Evolutionary conservation across 92 coral and sea anemone genomes (phyloP), one percentile per base, ranked within the genome.

Genomic region (Siderastrea siderea): DNA sequence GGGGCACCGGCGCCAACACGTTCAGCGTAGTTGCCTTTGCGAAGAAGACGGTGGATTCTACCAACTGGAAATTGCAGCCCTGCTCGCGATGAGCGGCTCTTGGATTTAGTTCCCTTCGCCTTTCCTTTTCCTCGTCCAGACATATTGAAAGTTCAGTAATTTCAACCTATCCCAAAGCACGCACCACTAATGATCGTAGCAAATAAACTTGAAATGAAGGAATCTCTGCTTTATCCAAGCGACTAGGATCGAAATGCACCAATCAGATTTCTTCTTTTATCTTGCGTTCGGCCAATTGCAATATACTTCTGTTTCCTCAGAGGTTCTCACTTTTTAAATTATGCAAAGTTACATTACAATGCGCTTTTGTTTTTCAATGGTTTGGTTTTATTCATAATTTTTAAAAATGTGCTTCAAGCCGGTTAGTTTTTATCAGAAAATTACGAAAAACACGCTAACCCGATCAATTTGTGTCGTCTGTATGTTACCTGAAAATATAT

Each of bases 41-140:
- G 88, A 46, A 94, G 81, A 81, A 91, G 85, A 85, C 96, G 96
- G 44, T 92, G 95, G 59, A 94, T 92, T 92, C 97, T 90, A 76
- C 97, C 95, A 14, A 94, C 97, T 15, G 97, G 97, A 47, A 94
- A 94, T 81, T 94, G 97, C 47, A 94, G 72, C 7, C 97, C 95
- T 44, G 97, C 95, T 6, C 97, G 90, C 48, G 89, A 81, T 6
- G 97, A 94, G 69, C 96, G 94, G 46, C 89, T 81, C 80, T 94
- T 94, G 6, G 96, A 87, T 68, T 94, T 94, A 6, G 85, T 89
- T 88, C 96, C 94, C 82, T 94, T 94, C 0, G 93, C 94, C 82
- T 94, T 94, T 10, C 94, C 94, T 89, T 94, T 94, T 71, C 96
- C 96, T 81, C 96, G 94, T 44, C 96, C 96, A 91, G 96, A 94